phyloP scores from a whole-genome alignment of 2,113 vertebrate genomes.

The Anhinga rufa region DNA sequence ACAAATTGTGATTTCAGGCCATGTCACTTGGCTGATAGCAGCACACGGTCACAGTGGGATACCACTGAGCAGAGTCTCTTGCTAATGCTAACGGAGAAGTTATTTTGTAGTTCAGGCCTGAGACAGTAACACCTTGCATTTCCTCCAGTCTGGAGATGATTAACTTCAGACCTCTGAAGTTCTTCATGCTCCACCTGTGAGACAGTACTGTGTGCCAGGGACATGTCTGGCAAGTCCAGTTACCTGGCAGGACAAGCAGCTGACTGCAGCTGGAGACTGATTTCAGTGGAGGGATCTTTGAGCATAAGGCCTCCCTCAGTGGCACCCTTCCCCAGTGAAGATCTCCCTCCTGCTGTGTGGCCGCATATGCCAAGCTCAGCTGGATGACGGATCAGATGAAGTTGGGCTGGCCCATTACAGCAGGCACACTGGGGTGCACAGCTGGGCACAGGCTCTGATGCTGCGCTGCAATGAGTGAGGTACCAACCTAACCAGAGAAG shows the following conservation, averaged over 20 bases:
- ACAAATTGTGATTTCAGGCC: background rate
- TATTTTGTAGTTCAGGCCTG: background rate
- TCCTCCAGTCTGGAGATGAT: background rate
- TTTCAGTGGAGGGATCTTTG: background rate
- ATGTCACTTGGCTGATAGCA: background rate
- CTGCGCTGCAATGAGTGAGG: background rate
- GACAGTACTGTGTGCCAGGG: background rate
- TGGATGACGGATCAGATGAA: background rate
- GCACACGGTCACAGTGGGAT: background rate
- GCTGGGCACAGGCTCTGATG: accelerated
- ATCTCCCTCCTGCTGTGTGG: background rate
- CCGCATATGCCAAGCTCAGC: background rate
- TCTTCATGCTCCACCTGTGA: background rate
- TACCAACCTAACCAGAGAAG: background rate
- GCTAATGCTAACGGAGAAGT: background rate
- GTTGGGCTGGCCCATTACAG: accelerated
- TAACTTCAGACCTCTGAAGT: background rate
- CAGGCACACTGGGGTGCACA: accelerated
- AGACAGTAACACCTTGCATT: background rate
- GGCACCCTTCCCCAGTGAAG: background rate
- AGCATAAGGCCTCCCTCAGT: background rate
- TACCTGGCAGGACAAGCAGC: background rate
- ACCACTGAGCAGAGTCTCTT: background rate
- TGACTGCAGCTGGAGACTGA: background rate
- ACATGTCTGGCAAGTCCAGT: background rate